Evolutionary conservation across 2,113 vertebrate species (phyloP).

Genomic region (Brachyhypopomus gauderio): DNA sequence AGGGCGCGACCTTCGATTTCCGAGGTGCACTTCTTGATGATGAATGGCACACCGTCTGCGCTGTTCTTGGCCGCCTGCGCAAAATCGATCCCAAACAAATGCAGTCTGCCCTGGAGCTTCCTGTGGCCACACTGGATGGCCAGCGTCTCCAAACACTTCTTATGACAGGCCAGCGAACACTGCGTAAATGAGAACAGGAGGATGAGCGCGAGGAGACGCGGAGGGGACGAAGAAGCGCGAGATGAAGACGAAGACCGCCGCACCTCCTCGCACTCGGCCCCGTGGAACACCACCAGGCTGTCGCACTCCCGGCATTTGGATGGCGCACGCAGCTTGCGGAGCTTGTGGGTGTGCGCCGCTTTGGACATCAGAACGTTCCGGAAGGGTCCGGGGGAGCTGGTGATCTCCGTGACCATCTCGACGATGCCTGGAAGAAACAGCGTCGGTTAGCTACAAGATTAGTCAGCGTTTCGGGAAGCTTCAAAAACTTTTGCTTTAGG

Average conservation of each 20-base stretch:
- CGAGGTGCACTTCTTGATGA: constrained; percentile 95
- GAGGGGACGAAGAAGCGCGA: background rate
- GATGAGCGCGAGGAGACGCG: no score
- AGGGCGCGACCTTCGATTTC: constrained; percentile 95
- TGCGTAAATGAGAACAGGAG: constrained; percentile 53
- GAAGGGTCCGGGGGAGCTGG: constrained; percentile 89
- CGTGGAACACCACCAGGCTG: constrained; percentile 92
- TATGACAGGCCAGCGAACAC: constrained; percentile 96
- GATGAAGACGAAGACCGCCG: background rate
- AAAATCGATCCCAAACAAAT: constrained; percentile 95
- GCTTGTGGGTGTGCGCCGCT: constrained; percentile 92
- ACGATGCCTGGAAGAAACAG: constrained; percentile 77
- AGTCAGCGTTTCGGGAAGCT: no score
- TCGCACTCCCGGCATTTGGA: constrained; percentile 98
- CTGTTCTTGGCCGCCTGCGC: constrained; percentile 85
- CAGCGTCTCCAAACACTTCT: constrained; percentile 95
- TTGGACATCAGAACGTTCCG: constrained; percentile 93
- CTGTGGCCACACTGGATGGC: constrained; percentile 97
- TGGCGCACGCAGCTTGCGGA: constrained; percentile 89
- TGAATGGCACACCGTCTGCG: constrained; percentile 90
- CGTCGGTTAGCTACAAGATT: background rate
- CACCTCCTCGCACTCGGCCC: constrained; percentile 98
- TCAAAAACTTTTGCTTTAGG: no score
- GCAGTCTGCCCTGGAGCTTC: constrained; percentile 91
- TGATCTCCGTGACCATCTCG: constrained; percentile 83